phyloP scores from a whole-genome alignment of 2,888 invertebrate species.

The Cheiracanthium punctorium region DNA sequence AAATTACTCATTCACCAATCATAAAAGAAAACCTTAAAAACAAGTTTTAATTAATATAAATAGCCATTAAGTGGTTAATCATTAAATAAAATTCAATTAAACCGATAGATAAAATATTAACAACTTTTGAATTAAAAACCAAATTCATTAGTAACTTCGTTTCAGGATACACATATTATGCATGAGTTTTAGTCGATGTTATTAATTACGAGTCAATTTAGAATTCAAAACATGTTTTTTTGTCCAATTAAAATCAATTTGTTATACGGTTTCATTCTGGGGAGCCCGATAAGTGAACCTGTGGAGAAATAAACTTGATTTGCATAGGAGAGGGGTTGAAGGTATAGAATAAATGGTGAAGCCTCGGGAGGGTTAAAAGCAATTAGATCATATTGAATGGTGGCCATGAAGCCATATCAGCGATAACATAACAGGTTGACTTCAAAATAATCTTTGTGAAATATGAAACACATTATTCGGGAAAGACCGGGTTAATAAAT shows the following conservation, averaged over 20 bases:
- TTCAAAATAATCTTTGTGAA: background rate
- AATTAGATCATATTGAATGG: conserved; percentile 21
- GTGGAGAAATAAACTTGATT: background rate
- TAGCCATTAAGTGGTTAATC: background rate
- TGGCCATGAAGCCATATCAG: background rate
- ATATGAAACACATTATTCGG: background rate
- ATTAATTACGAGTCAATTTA: background rate
- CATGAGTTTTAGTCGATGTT: background rate
- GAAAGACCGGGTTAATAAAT: too few species aligned
- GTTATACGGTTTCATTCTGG: background rate
- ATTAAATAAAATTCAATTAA: background rate
- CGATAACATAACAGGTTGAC: background rate
- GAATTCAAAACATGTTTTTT: conserved; percentile 10
- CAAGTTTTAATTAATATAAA: too few species aligned
- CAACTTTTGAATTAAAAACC: background rate
- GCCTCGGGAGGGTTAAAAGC: conserved; percentile 1
- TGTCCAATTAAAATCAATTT: background rate
- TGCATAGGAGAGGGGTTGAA: conserved; percentile 15
- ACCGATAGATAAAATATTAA: background rate
- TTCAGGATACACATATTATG: background rate
- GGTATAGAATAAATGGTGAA: conserved; percentile 2
- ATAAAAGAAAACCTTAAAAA: too few species aligned
- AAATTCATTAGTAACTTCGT: background rate
- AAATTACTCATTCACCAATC: too few species aligned
- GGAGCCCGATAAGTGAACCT: background rate